Conservation (phyloP, 2,797 vertebrate genomes). For the Prunella strophiata region DNA sequence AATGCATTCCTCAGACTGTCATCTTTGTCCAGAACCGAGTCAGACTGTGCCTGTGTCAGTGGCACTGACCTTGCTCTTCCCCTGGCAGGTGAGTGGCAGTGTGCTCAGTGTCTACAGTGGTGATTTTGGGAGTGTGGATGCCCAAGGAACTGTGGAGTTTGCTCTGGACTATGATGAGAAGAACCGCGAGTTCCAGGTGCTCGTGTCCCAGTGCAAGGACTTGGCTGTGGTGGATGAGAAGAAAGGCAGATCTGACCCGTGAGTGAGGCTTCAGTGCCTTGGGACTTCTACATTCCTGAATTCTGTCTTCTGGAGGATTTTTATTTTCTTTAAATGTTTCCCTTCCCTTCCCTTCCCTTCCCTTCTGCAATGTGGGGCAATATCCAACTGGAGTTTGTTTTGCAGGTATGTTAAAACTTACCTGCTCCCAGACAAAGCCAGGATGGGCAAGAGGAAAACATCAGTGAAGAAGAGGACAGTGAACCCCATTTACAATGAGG, state of each 20-base stretch:
- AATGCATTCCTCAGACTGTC: neutral
- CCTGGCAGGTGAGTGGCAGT: slow-evolving; percentile 74
- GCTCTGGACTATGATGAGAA: slow-evolving; percentile 77
- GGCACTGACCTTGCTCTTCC: neutral
- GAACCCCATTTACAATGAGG: slow-evolving; percentile 76
- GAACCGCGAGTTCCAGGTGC: slow-evolving; percentile 76
- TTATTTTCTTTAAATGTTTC: neutral
- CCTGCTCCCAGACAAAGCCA: slow-evolving; percentile 77
- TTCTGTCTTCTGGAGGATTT: neutral
- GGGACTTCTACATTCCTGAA: neutral
- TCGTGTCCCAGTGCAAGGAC: slow-evolving; percentile 74
- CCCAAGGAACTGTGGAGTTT: slow-evolving; percentile 75
- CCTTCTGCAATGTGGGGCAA: neutral
- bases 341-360: neutral
- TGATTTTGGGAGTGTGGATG: slow-evolving; percentile 75
- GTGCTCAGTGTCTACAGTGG: slow-evolving; percentile 78
- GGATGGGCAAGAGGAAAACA: slow-evolving; percentile 79
- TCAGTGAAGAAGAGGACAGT: slow-evolving; percentile 76
- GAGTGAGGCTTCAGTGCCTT: slow-evolving; percentile 35
- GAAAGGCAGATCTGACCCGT: slow-evolving; percentile 78
- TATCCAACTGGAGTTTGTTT: neutral
- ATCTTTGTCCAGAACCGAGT: neutral
- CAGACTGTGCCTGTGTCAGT: neutral
- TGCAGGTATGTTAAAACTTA: slow-evolving; percentile 78
- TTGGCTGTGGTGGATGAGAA: slow-evolving; percentile 77